Evolutionary conservation across 2,797 vertebrate genomes (phyloP).

Genomic region (Silurus aristotelis): DNA sequence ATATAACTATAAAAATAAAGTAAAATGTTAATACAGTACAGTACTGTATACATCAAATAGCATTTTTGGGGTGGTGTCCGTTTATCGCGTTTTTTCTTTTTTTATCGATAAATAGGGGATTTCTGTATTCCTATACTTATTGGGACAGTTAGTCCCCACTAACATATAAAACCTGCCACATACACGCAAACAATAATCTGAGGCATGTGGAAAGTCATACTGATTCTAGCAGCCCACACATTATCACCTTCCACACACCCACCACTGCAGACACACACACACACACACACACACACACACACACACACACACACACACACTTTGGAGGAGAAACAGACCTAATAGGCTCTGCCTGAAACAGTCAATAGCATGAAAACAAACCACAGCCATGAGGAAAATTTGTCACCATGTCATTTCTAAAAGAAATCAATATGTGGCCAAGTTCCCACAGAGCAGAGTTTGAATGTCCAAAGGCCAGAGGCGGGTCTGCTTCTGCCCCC

Average conservation of each 20-base stretch:
- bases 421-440: conserved; percentile 27
- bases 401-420: conserved; percentile 11
- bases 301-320: conserved; percentile 16
- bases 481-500: conserved; percentile 17
- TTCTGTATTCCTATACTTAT: neutral
- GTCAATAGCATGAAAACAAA: conserved; percentile 44
- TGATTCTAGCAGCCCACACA: conserved; percentile 6
- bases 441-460: neutral
- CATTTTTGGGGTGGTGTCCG: too few species aligned
- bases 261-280: neutral
- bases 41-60: too few species aligned
- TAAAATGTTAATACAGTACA: too few species aligned
- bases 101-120: too few species aligned
- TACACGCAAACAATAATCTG: neutral
- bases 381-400: conserved; percentile 19
- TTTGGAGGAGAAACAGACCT: conserved; percentile 32
- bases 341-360: conserved; percentile 30
- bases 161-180: neutral
- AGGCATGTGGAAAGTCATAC: conserved; percentile 7
- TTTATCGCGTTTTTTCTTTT: too few species aligned
- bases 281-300: conserved; percentile 1
- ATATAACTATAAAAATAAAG: too few species aligned
- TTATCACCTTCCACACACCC: neutral
- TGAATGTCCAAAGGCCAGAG: conserved; percentile 24
- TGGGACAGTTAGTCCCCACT: neutral